Conservation (phyloP, 2,888 invertebrate species). For the Idaea straminata region DNA sequence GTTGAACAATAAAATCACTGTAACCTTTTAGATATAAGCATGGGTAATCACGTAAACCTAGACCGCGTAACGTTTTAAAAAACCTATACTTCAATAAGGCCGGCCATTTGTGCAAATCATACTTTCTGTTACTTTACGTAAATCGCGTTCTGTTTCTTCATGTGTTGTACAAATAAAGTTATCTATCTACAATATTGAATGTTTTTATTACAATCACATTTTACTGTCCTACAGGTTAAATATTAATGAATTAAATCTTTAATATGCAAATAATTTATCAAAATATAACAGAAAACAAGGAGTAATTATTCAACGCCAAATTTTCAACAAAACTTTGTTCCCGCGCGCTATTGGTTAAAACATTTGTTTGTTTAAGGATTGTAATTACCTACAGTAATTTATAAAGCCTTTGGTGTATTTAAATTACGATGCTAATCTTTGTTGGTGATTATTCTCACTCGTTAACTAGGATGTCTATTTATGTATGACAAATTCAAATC, state of each 20-base stretch:
- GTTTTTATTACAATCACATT: no score
- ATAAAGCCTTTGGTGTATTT: not conserved
- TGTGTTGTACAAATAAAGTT: no score
- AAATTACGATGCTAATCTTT: not conserved
- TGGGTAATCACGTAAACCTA: no score
- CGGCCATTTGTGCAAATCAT: no score
- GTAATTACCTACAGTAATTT: not conserved
- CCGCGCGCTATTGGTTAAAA: not conserved
- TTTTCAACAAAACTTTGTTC: not conserved
- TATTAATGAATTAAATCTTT: not conserved
- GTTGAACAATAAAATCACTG: no score
- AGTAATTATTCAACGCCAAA: not conserved
- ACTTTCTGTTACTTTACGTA: no score
- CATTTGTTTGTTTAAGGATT: not conserved
- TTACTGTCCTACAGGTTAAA: not conserved
- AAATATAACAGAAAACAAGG: not conserved
- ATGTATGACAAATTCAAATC: not conserved
- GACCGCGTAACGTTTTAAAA: no score
- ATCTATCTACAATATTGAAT: no score
- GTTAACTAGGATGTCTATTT: not conserved
- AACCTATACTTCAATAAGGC: no score
- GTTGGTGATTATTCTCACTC: not conserved
- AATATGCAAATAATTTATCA: not conserved
- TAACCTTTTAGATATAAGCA: no score
- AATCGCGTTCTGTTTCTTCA: no score